Conservation (phyloP, 2,113 vertebrate species). For the Psittacula cyanocephala region DNA sequence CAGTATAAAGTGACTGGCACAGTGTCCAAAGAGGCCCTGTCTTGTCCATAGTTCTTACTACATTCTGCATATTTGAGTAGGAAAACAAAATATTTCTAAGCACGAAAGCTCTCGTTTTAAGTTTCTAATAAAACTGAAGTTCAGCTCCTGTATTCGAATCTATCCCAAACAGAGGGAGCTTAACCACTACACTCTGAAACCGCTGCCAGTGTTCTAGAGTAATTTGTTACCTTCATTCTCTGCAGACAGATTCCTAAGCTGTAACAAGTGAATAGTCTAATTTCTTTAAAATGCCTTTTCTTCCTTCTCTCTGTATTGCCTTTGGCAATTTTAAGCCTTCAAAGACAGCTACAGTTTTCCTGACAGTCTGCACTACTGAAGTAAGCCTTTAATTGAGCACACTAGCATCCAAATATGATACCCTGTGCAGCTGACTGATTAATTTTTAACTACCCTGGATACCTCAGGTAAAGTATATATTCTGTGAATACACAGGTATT, state of each 20-base stretch:
- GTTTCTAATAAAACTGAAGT: background rate
- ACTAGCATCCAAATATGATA: background rate
- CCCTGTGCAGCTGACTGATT: background rate
- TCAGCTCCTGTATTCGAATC: background rate
- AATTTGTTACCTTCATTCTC: background rate
- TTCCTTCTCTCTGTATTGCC: background rate
- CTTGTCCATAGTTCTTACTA: background rate
- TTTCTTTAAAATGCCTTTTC: constrained; percentile 32
- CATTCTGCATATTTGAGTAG: background rate
- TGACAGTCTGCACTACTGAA: background rate
- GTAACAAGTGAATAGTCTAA: background rate
- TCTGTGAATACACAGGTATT: background rate
- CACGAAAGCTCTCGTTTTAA: background rate
- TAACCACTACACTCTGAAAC: background rate
- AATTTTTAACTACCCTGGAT: background rate
- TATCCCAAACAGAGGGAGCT: background rate
- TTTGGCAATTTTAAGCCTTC: constrained; percentile 28
- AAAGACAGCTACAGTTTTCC: background rate
- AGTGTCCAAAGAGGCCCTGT: background rate
- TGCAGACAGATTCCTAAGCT: background rate
- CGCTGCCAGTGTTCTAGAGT: background rate
- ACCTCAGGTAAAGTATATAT: background rate
- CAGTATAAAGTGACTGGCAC: background rate
- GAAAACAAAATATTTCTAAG: background rate
- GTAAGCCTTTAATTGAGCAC: background rate